Base-by-base conservation (phyloP, 2,113 vertebrate species). In the Orthochromis indermauri region DNA sequence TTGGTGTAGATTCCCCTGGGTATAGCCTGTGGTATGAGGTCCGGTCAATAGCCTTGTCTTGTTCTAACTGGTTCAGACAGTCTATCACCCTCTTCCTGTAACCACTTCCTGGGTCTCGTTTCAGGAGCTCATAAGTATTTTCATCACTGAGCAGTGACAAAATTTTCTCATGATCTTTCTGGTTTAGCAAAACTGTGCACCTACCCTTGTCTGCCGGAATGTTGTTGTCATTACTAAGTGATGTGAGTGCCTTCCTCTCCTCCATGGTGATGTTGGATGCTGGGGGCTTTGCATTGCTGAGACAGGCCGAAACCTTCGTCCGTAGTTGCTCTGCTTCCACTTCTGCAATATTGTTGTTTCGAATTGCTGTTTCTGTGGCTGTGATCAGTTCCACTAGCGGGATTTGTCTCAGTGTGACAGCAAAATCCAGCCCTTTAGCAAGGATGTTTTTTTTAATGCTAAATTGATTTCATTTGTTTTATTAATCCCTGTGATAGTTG, bases 61-160 rank as follows among this genome's bases (percentile, higher is more conserved):
- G 51, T 53, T 53, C 19, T 11, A 21, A 53, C 2, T 21, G 17
- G 0, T n/a, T 51, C 49, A 51, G 49, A 51, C 1, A 51, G 0
- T 51, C 17, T n/a, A 51, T 51, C 49, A 51, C 3, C 9, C 19
- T 51, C 49, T 10, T 51, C 49, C 19, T 51, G 49, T n/a, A 51
- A 5, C 5, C 5, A n/a, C 49, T 51, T 51, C 49, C 17, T 51
- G 49, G 17, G 49, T 51, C 0, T 51, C 5, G 5, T 53, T n/a
- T 53, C 49, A 53, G 9, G 9, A 0, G 49, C 9, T n/a, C 49
- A 53, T 53, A 53, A 53, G 49, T 53, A 53, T 10, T 53, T 53
- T 53, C 49, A 53, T 53, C 49, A 53, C 9, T 53, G 49, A n/a
- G 49, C 0, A 53, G 49, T n/a, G 49, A 1, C 49, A 53, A 53